Percentiles rank a stretch among this genome's conserved stretches.
These are phyloP conservation scores for Liodrosophila aerea DNA, from an alignment of 2,888 invertebrate species.

Conservation along the genomic window DNA sequence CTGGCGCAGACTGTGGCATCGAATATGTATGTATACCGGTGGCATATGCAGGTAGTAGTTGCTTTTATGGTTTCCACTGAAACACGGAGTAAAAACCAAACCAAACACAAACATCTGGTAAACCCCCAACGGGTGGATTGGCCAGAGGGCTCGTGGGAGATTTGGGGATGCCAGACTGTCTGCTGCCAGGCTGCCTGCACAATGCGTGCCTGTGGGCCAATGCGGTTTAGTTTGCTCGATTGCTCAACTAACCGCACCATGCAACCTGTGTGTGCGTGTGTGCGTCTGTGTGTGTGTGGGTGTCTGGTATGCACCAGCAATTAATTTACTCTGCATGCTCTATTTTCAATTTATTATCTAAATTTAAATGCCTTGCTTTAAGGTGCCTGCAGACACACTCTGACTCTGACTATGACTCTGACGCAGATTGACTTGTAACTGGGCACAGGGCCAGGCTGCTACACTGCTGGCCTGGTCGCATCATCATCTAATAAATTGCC, in stretches of 20 bases:
- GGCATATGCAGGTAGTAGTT: slow-evolving; percentile 27
- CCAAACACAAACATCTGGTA: slow-evolving; percentile 50
- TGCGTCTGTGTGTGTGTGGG: background rate
- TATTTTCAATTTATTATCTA: slow-evolving; percentile 20
- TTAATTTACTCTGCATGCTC: slow-evolving; percentile 57
- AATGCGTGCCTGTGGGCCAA: slow-evolving; percentile 50
- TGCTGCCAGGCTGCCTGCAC: slow-evolving; percentile 41
- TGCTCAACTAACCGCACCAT: slow-evolving; percentile 67
- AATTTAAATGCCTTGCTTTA: slow-evolving; percentile 54
- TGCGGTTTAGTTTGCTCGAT: slow-evolving; percentile 65
- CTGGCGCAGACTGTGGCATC: slow-evolving; percentile 41
- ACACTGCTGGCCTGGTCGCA: background rate
- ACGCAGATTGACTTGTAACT: slow-evolving; percentile 48
- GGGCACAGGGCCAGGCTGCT: slow-evolving; percentile 10
- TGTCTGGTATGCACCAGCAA: slow-evolving; percentile 44
- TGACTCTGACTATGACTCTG: slow-evolving; percentile 13
- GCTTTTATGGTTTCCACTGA: slow-evolving; percentile 68
- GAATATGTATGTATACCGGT: slow-evolving; percentile 22
- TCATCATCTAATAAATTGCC: slow-evolving; percentile 37
- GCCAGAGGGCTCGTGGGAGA: background rate
- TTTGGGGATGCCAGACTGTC: slow-evolving; percentile 35
- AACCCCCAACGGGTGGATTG: background rate
- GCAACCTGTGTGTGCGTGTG: slow-evolving; percentile 11
- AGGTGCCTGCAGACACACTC: slow-evolving; percentile 36
- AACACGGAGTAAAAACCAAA: slow-evolving; percentile 38